A percentile compares a stretch with the other conserved stretches of the same genome.
These are phyloP conservation scores for Scaptomyza cyrtandrae DNA, from an alignment of 2,888 invertebrate genomes.

Conservation along the genomic window DNA sequence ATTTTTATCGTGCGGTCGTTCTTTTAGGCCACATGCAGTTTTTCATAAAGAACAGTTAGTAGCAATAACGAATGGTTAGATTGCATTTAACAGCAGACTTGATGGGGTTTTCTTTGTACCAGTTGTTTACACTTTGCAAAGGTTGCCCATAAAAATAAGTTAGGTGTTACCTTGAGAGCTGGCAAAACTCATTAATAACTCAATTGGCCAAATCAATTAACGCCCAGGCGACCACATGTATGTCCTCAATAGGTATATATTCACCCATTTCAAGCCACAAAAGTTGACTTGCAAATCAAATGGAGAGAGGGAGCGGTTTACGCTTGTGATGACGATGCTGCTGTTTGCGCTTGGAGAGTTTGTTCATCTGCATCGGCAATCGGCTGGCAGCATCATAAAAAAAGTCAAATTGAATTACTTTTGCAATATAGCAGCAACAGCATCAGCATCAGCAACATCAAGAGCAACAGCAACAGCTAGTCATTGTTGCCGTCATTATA, in stretches of 20 bases:
- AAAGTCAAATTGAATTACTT: conserved; percentile 73
- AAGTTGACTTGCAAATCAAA: background rate
- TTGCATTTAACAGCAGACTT: background rate
- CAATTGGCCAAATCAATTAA: conserved; percentile 65
- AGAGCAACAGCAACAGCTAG: conserved; percentile 10
- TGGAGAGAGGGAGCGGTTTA: background rate
- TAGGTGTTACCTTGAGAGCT: background rate
- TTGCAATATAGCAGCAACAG: conserved; percentile 53
- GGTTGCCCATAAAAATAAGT: background rate
- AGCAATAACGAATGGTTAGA: too few relatives aligned
- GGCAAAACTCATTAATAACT: conserved; percentile 43
- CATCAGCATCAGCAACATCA: background rate
- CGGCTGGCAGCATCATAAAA: conserved; percentile 48
- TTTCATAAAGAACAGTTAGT: too few relatives aligned
- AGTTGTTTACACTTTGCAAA: background rate
- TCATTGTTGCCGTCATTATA: conserved; percentile 37
- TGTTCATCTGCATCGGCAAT: conserved; percentile 13
- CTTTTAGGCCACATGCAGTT: too few relatives aligned
- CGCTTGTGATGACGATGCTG: background rate
- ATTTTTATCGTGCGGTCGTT: too few relatives aligned
- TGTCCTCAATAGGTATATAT: conserved; percentile 2
- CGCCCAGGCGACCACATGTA: conserved; percentile 11
- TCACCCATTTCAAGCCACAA: background rate
- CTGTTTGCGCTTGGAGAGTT: conserved; percentile 5
- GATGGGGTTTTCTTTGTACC: background rate